Evolutionary conservation across 2,113 vertebrate genomes (phyloP).

Genomic region (Otus sunia): DNA sequence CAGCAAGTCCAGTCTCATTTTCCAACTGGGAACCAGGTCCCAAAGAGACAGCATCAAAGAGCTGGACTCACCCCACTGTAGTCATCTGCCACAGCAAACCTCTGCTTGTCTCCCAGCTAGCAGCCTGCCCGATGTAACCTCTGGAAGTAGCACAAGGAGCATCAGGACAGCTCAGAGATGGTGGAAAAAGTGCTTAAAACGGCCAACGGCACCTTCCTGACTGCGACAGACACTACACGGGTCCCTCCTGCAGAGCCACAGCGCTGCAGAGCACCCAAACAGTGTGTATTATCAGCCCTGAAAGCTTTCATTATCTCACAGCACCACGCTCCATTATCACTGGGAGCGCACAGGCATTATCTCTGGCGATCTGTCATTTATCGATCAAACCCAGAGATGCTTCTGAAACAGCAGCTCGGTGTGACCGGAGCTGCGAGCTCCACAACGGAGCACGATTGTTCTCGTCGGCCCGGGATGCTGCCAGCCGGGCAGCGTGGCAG

Average conservation of each 20-base stretch:
- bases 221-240: neutral
- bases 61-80: neutral
- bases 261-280: neutral
- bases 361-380: neutral
- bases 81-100: neutral
- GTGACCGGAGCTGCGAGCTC: neutral
- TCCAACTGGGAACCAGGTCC: neutral
- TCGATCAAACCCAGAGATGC: neutral
- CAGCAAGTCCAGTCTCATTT: neutral
- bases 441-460: rapidly evolving
- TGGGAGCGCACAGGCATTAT: neutral
- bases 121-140: rapidly evolving
- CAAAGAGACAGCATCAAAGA: neutral
- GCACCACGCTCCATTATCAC: rapidly evolving
- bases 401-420: neutral
- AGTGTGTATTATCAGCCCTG: neutral
- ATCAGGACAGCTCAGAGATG: neutral
- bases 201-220: neutral
- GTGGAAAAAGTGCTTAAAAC: neutral
- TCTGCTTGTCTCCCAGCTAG: neutral
- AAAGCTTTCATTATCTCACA: neutral
- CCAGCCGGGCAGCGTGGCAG: rapidly evolving
- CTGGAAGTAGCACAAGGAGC: neutral
- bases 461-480: neutral
- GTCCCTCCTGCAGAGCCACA: neutral